Conservation (phyloP, 2,888 invertebrate species). For the Cheiracanthium punctorium region DNA sequence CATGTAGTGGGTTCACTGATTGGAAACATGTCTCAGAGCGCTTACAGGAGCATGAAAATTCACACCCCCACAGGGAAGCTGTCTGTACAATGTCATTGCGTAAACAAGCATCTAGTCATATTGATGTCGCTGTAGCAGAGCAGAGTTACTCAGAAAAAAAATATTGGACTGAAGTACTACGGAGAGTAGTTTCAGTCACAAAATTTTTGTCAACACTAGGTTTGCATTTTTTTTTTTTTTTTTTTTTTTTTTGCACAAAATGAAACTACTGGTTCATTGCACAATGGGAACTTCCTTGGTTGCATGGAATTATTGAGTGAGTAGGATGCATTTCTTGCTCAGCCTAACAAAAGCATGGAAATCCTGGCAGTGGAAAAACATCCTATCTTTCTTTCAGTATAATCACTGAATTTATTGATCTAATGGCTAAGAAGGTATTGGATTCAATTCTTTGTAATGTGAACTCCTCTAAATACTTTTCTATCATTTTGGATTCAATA, state of each 20-base stretch:
- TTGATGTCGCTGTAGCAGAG: not conserved
- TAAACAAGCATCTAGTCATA: not conserved
- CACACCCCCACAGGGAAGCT: slow-evolving; percentile 17
- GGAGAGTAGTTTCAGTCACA: slow-evolving; percentile 72
- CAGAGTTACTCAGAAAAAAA: slow-evolving; percentile 58
- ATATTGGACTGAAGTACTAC: slow-evolving; percentile 73
- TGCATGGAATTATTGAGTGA: slow-evolving; percentile 73
- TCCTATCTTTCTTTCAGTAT: slow-evolving; percentile 73
- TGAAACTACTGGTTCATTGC: slow-evolving; percentile 72
- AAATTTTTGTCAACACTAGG: slow-evolving; percentile 72
- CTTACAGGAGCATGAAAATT: slow-evolving; percentile 23
- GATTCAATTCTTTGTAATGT: slow-evolving; percentile 73
- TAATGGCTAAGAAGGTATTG: slow-evolving; percentile 73
- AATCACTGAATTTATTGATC: slow-evolving; percentile 74
- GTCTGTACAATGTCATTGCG: not conserved
- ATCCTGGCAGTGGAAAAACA: slow-evolving; percentile 73
- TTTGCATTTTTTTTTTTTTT: too few species aligned
- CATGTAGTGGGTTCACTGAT: slow-evolving; percentile 16
- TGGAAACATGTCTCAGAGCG: slow-evolving; percentile 31
- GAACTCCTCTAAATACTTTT: slow-evolving; percentile 72
- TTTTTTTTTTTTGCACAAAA: slow-evolving; percentile 73
- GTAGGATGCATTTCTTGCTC: slow-evolving; percentile 74
- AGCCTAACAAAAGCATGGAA: slow-evolving; percentile 73
- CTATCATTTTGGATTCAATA: slow-evolving; percentile 73
- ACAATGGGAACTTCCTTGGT: slow-evolving; percentile 74